Base-by-base conservation (phyloP, 2,888 invertebrate genomes). In the Chamaedrilus cognettii region DNA sequence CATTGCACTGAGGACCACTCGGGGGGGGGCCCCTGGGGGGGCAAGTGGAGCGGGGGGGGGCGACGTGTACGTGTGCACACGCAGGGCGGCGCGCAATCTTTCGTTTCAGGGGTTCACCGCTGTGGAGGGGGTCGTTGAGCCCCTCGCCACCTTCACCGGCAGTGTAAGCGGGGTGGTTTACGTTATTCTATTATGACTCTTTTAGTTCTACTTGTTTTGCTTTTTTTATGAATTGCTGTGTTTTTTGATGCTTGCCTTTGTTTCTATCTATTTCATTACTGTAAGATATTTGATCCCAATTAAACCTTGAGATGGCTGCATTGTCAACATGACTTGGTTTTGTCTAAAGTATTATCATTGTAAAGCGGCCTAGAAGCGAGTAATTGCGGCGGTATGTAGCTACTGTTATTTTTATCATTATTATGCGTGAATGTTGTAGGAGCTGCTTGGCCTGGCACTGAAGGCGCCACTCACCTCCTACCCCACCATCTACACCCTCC, bases 41-140 rank as follows among this genome's bases (percentile, higher is more conserved):
- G n/a, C n/a, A n/a, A n/a, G n/a, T n/a, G n/a, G n/a, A n/a, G n/a
- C n/a, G n/a, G n/a, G n/a, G n/a, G n/a, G n/a, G n/a, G n/a, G n/a
- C n/a, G 84, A 95, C 70, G 87, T 98, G 49, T 96, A 91, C 84
- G 87, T 99, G 59, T 92, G 92, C 76, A 96, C 97, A 0, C 86
- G 85, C 70, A 88, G 97, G 74, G 90, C 99, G 0, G 97, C 98
- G 0, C 88, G 91, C 65, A 99, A 99, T 83, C 95, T 99, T 96
- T 87, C 92, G 3, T 98, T 92, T 84, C 99, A 99, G 73, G 96
- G 91, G 7, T 92, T 96, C 76, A 93, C 93, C 0, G 84, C 87
- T 64, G 88, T 87, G 50, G 92, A 94, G 79, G 96, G 96, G 30
- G 87, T 91, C 77, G 88, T 91, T 65, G 87, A 90, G 64, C 86